Evolutionary conservation across 1,140 invertebrate genomes (phyloP).

Genomic region (Trichonephila inaurata): DNA sequence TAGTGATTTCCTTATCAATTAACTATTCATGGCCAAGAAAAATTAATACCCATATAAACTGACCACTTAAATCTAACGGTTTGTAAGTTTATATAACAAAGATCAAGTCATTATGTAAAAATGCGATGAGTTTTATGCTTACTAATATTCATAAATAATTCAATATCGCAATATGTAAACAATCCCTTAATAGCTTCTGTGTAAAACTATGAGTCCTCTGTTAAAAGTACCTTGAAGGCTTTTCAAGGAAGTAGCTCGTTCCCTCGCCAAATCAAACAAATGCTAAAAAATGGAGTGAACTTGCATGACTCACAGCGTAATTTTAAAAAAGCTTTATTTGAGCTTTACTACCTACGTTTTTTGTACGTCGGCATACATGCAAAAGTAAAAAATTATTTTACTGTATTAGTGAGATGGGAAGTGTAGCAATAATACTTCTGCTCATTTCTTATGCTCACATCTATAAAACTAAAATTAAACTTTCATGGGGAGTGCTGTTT

Average conservation of each 20-base stretch:
- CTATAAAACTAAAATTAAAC: conserved; percentile 7
- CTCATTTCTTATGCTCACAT: background rate
- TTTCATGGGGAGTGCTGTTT: background rate
- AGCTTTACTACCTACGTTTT: conserved; percentile 13
- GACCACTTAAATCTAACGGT: too few species aligned
- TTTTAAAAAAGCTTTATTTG: conserved; percentile 27
- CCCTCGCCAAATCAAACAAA: conserved; percentile 44
- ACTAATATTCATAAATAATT: background rate
- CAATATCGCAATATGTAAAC: background rate
- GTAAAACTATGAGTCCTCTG: background rate
- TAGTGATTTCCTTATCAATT: too few species aligned
- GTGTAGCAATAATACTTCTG: background rate
- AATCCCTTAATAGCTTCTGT: background rate
- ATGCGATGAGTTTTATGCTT: too few species aligned
- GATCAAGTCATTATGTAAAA: too few species aligned
- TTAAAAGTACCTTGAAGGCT: conserved; percentile 25
- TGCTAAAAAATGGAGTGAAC: background rate
- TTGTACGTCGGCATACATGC: background rate
- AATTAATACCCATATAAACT: too few species aligned
- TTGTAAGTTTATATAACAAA: too few species aligned
- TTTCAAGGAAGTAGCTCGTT: background rate
- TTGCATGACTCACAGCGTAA: background rate
- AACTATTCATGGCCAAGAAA: too few species aligned
- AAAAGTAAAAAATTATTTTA: background rate
- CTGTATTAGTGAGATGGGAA: background rate